Conservation (phyloP, 2,113 vertebrate species). For the Typhlomys cinereus region DNA sequence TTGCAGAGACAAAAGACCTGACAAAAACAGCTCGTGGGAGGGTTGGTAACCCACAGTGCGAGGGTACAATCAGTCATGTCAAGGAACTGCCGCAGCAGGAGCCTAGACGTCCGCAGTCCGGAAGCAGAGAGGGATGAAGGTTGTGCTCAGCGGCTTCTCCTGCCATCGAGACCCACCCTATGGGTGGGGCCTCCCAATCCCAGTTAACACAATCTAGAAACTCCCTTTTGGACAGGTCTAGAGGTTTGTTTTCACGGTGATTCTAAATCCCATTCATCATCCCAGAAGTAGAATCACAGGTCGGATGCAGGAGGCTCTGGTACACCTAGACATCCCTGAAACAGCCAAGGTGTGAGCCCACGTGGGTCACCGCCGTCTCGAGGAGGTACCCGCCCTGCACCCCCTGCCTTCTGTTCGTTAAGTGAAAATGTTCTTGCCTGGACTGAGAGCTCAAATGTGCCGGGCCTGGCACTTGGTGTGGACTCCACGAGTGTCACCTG, state of each 20-base stretch:
- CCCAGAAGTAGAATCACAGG: accelerated
- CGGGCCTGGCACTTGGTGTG: not conserved
- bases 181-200: not conserved
- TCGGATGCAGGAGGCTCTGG: not conserved
- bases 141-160: not conserved
- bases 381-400: not conserved
- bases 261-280: not conserved
- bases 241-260: not conserved
- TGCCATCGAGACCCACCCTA: too few relatives aligned
- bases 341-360: accelerated
- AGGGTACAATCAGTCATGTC: too few relatives aligned
- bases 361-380: not conserved
- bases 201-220: not conserved
- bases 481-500: not conserved
- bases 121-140: not conserved
- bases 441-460: not conserved
- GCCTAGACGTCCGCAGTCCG: not conserved
- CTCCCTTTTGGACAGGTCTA: not conserved
- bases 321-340: not conserved
- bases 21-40: not conserved
- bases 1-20: not conserved
- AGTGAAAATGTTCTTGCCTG: too few relatives aligned
- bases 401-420: too few relatives aligned
- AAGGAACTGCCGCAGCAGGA: not conserved
- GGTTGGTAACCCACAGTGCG: too few relatives aligned